Conservation (phyloP, 2,113 vertebrate genomes). For the Poeciliopsis turrubarensis region DNA sequence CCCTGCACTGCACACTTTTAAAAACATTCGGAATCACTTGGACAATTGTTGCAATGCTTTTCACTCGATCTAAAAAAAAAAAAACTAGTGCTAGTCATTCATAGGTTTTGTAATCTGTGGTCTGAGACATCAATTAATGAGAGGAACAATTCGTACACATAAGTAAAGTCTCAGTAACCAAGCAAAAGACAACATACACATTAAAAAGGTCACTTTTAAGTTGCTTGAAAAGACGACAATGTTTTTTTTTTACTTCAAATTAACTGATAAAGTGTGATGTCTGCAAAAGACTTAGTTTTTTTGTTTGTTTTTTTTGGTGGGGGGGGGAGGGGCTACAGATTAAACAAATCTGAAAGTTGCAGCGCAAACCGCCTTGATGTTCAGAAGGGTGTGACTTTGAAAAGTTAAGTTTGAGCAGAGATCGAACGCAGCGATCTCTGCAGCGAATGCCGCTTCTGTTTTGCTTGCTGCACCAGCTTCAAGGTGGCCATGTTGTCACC, state of each 20-base stretch:
- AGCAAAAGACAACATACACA: too few relatives aligned
- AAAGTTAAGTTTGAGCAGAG: background rate
- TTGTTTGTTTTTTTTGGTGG: too few relatives aligned
- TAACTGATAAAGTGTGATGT: too few relatives aligned
- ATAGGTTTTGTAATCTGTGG: background rate
- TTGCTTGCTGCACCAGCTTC: slow-evolving; percentile 53
- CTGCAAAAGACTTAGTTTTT: too few relatives aligned
- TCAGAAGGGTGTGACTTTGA: background rate
- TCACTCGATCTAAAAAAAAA: background rate
- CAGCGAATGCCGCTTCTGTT: slow-evolving; percentile 39
- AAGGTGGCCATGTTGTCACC: slow-evolving; percentile 12
- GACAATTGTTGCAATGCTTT: background rate
- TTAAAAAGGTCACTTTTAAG: too few relatives aligned
- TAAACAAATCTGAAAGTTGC: too few relatives aligned
- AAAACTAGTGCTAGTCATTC: background rate
- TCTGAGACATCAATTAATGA: background rate
- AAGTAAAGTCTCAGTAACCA: too few relatives aligned
- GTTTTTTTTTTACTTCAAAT: too few relatives aligned
- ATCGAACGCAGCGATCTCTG: too few relatives aligned
- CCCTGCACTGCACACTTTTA: background rate
- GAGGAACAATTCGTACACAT: background rate
- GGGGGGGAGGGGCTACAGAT: too few relatives aligned
- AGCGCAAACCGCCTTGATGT: too few relatives aligned
- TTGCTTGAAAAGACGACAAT: too few relatives aligned
- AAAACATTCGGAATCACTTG: background rate